Evolutionary conservation across 2,113 vertebrate genomes (phyloP).

Genomic region (Leucosticte australis): DNA sequence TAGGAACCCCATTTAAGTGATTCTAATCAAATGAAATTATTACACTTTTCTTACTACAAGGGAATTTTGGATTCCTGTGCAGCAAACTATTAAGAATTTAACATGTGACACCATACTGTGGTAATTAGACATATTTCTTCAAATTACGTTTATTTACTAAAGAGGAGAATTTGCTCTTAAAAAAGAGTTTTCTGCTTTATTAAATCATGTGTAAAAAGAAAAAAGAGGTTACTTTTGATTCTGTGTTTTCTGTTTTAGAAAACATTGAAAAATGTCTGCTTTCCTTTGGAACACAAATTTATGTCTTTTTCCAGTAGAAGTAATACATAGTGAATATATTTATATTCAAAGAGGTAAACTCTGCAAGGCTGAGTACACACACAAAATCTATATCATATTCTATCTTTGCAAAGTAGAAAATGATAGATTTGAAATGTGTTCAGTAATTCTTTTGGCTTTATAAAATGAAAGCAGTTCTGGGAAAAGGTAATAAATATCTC

Average conservation of each 20-base stretch:
- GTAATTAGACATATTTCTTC: background rate
- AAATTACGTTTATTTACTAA: background rate
- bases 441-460: background rate
- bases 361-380: background rate
- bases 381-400: background rate
- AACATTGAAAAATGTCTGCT: background rate
- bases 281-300: background rate
- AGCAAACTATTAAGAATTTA: background rate
- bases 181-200: background rate
- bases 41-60: background rate
- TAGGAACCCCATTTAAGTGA: background rate
- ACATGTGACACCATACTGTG: background rate
- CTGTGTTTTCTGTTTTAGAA: background rate
- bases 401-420: background rate
- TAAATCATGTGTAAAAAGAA: background rate
- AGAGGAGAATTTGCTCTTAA: background rate
- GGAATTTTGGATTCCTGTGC: background rate
- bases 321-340: background rate
- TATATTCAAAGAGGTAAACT: background rate
- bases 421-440: background rate
- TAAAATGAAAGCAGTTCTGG: background rate
- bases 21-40: background rate
- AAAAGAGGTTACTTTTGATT: background rate
- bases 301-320: background rate
- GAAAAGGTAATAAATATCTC: background rate